Percentiles rank a stretch among this genome's conserved stretches.
Conservation (phyloP, 2,888 invertebrate species). For the Melinaea menophilus region DNA sequence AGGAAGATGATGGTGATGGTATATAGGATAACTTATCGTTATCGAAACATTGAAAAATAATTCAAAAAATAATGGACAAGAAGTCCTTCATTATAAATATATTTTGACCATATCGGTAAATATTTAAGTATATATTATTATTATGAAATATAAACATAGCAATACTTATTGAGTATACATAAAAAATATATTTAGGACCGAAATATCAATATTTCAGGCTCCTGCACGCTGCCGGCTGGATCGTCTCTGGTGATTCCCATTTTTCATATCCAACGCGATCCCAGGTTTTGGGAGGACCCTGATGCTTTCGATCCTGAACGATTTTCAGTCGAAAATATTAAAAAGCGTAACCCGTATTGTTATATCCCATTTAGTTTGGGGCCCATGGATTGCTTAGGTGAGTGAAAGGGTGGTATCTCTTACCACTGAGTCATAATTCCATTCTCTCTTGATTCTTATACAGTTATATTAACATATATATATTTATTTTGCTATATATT, state of each 20-base stretch:
- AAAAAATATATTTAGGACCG: no score
- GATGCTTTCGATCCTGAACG: constrained; percentile 61
- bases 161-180: no score
- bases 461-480: no score
- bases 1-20: no score
- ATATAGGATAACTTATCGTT: no score
- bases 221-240: constrained; percentile 54
- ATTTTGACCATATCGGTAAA: no score
- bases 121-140: no score
- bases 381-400: constrained; percentile 68
- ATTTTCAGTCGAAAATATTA: constrained; percentile 51
- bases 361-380: constrained; percentile 65
- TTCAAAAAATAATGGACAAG: no score
- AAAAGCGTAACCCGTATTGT: constrained; percentile 47
- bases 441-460: neutral
- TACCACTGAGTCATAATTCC: neutral
- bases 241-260: constrained; percentile 53
- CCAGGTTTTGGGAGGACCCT: constrained; percentile 54
- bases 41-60: no score
- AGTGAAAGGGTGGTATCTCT: constrained; percentile 12
- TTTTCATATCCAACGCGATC: constrained; percentile 58
- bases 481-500: no score
- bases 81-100: no score
- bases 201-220: constrained; percentile 39
- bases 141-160: no score